A percentile compares a stretch with the other conserved stretches of the same genome.
These are phyloP conservation scores for Stegana nigrithorax DNA, from an alignment of 2,888 invertebrate species.

Conservation along the genomic window DNA sequence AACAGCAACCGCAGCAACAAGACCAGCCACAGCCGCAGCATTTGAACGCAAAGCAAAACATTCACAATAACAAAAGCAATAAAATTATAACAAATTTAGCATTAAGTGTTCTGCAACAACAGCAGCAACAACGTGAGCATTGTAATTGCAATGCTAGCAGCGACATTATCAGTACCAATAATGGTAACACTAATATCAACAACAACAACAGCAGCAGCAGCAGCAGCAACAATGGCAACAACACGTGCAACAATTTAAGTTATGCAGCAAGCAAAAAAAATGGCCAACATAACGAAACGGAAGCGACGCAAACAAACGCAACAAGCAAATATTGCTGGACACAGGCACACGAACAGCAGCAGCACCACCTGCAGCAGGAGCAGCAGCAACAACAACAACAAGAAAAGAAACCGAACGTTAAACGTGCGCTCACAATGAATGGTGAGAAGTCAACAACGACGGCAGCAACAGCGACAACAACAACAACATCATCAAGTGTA, in stretches of 20 bases:
- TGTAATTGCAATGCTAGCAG: not conserved
- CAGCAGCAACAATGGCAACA: slow-evolving; percentile 15
- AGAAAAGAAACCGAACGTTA: slow-evolving; percentile 12
- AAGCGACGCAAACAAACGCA: slow-evolving; percentile 33
- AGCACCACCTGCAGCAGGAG: slow-evolving; percentile 8
- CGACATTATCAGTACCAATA: slow-evolving; percentile 17
- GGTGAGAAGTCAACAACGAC: slow-evolving; percentile 41
- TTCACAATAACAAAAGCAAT: slow-evolving; percentile 10
- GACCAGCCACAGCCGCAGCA: slow-evolving; percentile 11
- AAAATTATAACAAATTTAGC: slow-evolving; percentile 1
- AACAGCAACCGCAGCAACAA: slow-evolving; percentile 29
- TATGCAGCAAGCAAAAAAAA: not conserved
- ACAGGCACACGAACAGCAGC: no score
- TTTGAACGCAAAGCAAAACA: slow-evolving; percentile 10
- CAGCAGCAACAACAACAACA: slow-evolving; percentile 17
- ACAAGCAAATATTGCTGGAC: slow-evolving; percentile 10
- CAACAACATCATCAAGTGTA: not conserved
- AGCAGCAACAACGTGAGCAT: slow-evolving; percentile 19
- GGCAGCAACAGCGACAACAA: slow-evolving; percentile 15
- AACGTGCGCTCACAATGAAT: slow-evolving; percentile 34
- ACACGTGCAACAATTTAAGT: not conserved
- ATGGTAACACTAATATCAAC: slow-evolving; percentile 10
- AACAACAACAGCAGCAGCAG: slow-evolving; percentile 30
- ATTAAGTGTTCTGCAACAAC: slow-evolving; percentile 25
- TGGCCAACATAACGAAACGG: slow-evolving; percentile 32